Evolutionary conservation across 2,113 vertebrate genomes (phyloP).

Genomic region (Corythornis vintsioides): DNA sequence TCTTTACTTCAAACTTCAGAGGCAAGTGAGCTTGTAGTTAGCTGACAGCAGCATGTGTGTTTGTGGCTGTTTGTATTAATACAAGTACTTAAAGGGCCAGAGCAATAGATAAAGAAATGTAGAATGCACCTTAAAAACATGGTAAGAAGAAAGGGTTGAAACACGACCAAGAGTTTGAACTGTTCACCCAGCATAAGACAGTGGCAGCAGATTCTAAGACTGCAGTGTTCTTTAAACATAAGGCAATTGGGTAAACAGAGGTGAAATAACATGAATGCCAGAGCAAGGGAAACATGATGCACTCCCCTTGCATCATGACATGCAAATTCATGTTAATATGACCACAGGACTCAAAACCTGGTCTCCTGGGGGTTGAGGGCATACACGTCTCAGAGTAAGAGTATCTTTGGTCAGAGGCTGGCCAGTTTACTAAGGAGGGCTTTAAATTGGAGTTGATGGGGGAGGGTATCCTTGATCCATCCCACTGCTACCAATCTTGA

Average conservation of each 20-base stretch:
- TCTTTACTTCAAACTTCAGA: not conserved
- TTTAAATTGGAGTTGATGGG: too few species aligned
- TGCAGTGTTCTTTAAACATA: not conserved
- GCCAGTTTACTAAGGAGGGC: too few species aligned
- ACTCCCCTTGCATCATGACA: not conserved
- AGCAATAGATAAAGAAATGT: not conserved
- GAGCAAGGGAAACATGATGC: not conserved
- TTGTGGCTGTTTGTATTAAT: not conserved
- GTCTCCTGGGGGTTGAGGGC: too few species aligned
- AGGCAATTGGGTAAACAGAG: not conserved
- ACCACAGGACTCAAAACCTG: too few species aligned
- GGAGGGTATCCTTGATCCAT: too few species aligned
- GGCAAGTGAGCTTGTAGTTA: not conserved
- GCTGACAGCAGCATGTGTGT: not conserved
- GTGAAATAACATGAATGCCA: not conserved
- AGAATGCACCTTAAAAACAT: not conserved
- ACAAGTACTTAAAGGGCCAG: not conserved
- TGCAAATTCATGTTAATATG: not conserved
- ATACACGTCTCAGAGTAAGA: too few species aligned
- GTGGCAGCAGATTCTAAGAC: not conserved
- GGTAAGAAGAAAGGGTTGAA: not conserved
- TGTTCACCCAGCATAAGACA: not conserved
- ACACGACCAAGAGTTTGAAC: not conserved
- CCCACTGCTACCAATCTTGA: too few species aligned
- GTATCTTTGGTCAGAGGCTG: too few species aligned